Base-by-base conservation (phyloP, 2,888 invertebrate genomes). In the Tenthredo mesomela region DNA sequence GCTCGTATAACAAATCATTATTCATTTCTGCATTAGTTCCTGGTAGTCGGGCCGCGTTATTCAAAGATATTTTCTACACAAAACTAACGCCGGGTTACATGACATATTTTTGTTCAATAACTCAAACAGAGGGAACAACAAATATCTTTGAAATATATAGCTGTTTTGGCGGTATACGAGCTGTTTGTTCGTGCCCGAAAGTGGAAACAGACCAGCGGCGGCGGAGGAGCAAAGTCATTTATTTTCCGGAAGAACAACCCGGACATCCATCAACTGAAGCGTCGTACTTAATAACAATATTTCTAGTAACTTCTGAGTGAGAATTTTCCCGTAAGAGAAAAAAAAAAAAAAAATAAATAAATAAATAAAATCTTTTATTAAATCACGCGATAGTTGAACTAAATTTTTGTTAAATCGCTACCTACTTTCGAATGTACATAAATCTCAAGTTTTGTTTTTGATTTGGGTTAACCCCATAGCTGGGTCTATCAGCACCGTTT, bases 51-150 rank as follows among this genome's bases (percentile, higher is more conserved):
- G 2, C 7, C 5, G 54, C 5, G 25, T 77, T 77, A 50, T 18
- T 54, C 33, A 18, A 29, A 50, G 50, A 54, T 3, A 77, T 54
- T 77, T 50, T 77, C 40, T 33, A 77, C 40, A 7, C 29, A 18
- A 9, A 25, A 29, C 29, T 29, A 25, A 50, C 6, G 15, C 15
- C 7, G 15, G n/a, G 29, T 18, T 54, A n/a, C 50, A n/a, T 54
- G 54, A 54, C 50, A 77, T 77, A 50, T 29, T 77, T 77, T 77
- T 77, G 21, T 77, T 29, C 77, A 33, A 54, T 77, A 77, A 77
- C 50, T 77, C 77, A 77, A 25, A 54, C 29, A 40, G 50, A 40
- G 18, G 33, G 29, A 40, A 54, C 50, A 29, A 33, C 25, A 77
- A 77, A 77, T 77, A 77, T 40, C 77, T 29, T 40, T 50, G 29